Evolutionary conservation across 2,113 vertebrate genomes (phyloP).

Genomic region (Psammodynastes pulverulentus): DNA sequence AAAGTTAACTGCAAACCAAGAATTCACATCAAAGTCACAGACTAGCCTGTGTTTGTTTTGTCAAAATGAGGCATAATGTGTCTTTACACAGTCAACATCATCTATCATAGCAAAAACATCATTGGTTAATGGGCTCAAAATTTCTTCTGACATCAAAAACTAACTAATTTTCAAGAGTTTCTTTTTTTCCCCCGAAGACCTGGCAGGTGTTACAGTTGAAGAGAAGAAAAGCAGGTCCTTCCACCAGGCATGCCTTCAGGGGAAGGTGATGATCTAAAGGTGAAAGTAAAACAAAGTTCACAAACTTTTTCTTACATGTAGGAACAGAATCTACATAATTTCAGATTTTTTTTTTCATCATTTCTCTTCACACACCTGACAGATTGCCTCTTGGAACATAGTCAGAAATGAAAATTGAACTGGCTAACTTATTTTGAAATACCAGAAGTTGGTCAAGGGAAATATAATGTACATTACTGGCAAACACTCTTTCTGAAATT

Average conservation of each 20-base stretch:
- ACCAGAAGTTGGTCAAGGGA: not conserved
- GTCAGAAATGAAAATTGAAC: not conserved
- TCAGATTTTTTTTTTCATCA: not conserved
- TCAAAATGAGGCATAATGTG: not conserved
- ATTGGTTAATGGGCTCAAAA: not conserved
- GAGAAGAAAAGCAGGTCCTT: not conserved
- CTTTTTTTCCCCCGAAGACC: not conserved
- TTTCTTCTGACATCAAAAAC: not conserved
- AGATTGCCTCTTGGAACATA: not conserved
- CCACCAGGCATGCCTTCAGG: not conserved
- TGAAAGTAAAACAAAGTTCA: not conserved
- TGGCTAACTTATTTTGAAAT: not conserved
- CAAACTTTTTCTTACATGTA: not conserved
- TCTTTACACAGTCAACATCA: not conserved
- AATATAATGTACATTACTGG: not conserved
- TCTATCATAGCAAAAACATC: not conserved
- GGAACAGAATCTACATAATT: not conserved
- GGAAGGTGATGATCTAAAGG: not conserved
- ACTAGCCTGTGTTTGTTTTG: not conserved
- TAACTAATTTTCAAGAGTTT: conserved; percentile 24
- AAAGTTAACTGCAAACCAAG: not conserved
- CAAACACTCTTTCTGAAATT: not conserved
- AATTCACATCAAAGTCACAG: not conserved
- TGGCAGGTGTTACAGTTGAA: not conserved
- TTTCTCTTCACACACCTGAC: not conserved